Percentiles rank a stretch among this genome's conserved stretches.
Evolutionary conservation across 1,140 invertebrate genomes (phyloP).

Genomic region (Drosophila quadrilineata): DNA sequence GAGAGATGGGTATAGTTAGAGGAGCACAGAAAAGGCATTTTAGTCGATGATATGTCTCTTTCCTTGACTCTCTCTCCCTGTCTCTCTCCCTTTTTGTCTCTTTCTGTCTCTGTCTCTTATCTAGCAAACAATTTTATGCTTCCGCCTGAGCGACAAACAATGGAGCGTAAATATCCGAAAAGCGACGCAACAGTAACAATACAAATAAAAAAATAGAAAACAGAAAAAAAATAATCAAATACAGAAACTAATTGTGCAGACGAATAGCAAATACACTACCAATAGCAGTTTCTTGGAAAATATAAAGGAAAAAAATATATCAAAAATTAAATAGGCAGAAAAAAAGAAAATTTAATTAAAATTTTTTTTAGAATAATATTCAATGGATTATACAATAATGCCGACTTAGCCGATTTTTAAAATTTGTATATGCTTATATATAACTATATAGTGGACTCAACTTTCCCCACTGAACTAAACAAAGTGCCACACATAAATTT

Average conservation of each 20-base stretch:
- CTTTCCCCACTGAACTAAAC: no score
- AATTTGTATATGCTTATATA: no score
- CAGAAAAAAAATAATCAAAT: no score
- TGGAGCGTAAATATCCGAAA: constrained; percentile 78
- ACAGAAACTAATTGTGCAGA: no score
- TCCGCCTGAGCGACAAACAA: constrained; percentile 79
- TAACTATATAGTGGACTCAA: no score
- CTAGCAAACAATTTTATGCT: constrained; percentile 78
- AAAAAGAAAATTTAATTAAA: not conserved
- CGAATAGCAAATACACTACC: not conserved
- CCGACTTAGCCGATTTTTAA: no score
- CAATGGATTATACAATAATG: no score
- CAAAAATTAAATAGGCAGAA: not conserved
- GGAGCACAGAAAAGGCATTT: constrained; percentile 56
- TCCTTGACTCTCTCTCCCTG: no score
- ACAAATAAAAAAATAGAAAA: constrained; percentile 36
- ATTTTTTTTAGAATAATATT: not conserved
- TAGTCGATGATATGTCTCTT: constrained; percentile 69
- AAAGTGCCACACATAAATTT: no score
- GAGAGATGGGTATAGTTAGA: not conserved
- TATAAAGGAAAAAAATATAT: not conserved
- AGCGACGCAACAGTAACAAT: constrained; percentile 55
- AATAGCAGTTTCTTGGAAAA: not conserved
- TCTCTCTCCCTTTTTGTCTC: no score
- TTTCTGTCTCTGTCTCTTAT: constrained; percentile 51